Base-by-base conservation (phyloP, 2,797 vertebrate species). In the Gambusia yucatana region DNA sequence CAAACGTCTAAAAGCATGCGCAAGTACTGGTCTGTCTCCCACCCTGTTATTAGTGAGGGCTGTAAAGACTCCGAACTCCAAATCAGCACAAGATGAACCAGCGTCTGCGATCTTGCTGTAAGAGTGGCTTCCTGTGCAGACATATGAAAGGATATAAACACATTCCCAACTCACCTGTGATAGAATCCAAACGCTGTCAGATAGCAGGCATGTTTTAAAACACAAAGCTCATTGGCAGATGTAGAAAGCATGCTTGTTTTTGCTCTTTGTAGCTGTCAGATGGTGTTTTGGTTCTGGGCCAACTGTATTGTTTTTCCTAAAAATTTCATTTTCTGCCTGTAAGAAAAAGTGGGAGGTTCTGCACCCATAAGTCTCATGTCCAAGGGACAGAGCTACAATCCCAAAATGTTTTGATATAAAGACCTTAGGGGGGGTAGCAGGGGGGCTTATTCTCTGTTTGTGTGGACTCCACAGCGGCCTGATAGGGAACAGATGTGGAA, bases 401-500 rank as follows among this genome's bases (percentile, higher is more conserved):
- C 95, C 84, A 90, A 93, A 70, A 93, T 96, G 94, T 96, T 97
- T 97, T 97, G 95, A 94, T 95, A 94, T 92, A 92, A 94, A 93
- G 93, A 89, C 95, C 95, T 95, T 93, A 93, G 95, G 92, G 92
- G 94, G 90, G 93, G 80, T 6, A 3, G 48, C 2, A 87, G 85
- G 90, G 84, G 84, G 92, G 90, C 91, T 92, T 82, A 80, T 87
- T 89, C 90, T 90, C 84, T 97, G 94, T 96, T 96, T 96, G 95
- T 96, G 94, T 96, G 95, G 95, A 94, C 94, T 90, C 94, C 85
- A 83, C 90, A 89, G 93, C 93, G 86, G 89, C 89, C 89, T 97
- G 96, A 97, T 96, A 93, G 95, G 94, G 96, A 96, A 95, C 97
- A 98, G 97, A 98, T 97, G 96, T 96, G 95, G 95, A 94, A 95